Evolutionary conservation across 2,888 invertebrate genomes (phyloP).

Genomic region (Pyrocoelia pectoralis): DNA sequence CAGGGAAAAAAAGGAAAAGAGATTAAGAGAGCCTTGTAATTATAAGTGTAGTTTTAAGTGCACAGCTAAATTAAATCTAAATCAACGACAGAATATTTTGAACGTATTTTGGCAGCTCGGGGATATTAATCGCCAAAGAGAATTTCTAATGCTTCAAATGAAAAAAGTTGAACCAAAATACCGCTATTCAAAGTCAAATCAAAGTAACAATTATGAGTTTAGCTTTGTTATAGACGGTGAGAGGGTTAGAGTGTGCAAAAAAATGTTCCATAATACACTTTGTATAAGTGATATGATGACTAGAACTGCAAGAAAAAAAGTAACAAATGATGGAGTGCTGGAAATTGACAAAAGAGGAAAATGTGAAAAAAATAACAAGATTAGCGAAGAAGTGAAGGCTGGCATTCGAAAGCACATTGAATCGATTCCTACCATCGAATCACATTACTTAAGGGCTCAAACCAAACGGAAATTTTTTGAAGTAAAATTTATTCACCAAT

Average conservation of each 20-base stretch:
- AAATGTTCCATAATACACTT: not conserved
- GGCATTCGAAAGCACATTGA: constrained; percentile 3
- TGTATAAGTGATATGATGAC: not conserved
- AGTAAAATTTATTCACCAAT: too few relatives aligned
- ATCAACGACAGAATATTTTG: too few relatives aligned
- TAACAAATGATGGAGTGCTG: not conserved
- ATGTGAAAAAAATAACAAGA: not conserved
- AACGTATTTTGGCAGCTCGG: too few relatives aligned
- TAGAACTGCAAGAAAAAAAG: not conserved
- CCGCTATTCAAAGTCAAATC: not conserved
- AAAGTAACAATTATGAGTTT: not conserved
- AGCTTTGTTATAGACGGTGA: not conserved
- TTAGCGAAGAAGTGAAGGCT: not conserved
- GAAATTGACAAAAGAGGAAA: not conserved
- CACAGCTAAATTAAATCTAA: too few relatives aligned
- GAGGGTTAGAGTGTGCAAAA: not conserved
- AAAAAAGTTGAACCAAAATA: not conserved
- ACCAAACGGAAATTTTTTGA: constrained; percentile 10
- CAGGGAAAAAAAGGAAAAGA: too few relatives aligned
- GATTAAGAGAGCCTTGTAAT: too few relatives aligned
- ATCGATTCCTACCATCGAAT: not conserved
- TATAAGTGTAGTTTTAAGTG: too few relatives aligned
- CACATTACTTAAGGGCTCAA: constrained; percentile 9
- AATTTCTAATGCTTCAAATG: not conserved
- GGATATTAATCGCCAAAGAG: not conserved